Evolutionary conservation across 2,888 invertebrate genomes (phyloP), one percentile per base, ranked within the genome.

Genomic region (Mimas tiliae): DNA sequence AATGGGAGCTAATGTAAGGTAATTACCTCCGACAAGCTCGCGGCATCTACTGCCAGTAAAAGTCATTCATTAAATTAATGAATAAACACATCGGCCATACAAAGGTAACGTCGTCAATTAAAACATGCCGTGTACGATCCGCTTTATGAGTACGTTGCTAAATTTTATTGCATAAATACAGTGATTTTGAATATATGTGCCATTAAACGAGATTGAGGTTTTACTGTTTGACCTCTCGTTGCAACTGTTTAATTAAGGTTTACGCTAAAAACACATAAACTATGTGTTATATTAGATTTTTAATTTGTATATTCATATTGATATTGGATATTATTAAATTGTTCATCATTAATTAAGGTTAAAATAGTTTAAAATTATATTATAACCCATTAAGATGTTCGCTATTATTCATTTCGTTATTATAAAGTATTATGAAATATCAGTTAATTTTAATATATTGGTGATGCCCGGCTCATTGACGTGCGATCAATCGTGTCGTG

Each of bases 1-100:
- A 89, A 88, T 89, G 72, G 79, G 71, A 71, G 70, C 77, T 86
- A 87, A 88, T 86, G 81, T 74, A 74, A 73, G 78, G 71, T 88
- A 90, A 89, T 89, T 83, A 83, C 75, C 77, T 63, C 73, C 64
- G 72, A 68, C 66, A 19, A 70, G 75, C 69, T 68, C 51, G 47
- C 69, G 67, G 70, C 69, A 72, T 70, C 65, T 68, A 68, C 65
- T 63, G 69, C 70, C 55, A 62, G 71, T 74, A 76, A 77, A 74
- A 75, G 74, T 80, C 79, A 76, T 81, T 80, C 77, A 86, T 87
- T 83, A 85, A 69, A 77, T 79, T 84, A 86, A 88, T 85, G 82
- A 84, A 85, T 82, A 84, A 87, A 87, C 83, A 79, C 80, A 83
- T 79, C 76, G 75, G 67, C 70, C 74, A 74, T 74, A 77, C 76